These are phyloP conservation scores for Antennarius maculatus DNA, from an alignment of 2,797 vertebrate genomes.

Conservation along the genomic window DNA sequence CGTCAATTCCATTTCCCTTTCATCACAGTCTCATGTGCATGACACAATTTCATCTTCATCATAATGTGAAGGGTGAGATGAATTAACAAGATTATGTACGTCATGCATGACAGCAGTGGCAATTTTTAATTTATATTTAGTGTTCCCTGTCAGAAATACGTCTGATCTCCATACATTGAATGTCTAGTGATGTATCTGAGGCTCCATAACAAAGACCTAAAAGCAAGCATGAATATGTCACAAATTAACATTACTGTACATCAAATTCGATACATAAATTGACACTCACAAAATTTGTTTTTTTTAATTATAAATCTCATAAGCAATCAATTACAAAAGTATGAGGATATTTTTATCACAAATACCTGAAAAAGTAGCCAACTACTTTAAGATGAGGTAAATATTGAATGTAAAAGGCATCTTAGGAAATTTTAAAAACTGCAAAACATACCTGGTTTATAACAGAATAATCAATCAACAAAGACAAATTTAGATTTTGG, in stretches of 20 bases:
- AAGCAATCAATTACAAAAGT: constrained; percentile 30
- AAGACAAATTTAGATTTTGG: neutral
- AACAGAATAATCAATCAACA: constrained; percentile 1
- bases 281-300: constrained; percentile 25
- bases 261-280: constrained; percentile 32
- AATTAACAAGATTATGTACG: constrained; percentile 7
- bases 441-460: neutral
- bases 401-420: constrained; percentile 28
- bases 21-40: constrained; percentile 5
- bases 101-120: constrained; percentile 33
- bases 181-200: constrained; percentile 29
- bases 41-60: neutral
- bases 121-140: constrained; percentile 15
- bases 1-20: constrained; percentile 6
- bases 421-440: constrained; percentile 10
- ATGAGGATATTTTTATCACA: constrained; percentile 8
- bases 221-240: constrained; percentile 30
- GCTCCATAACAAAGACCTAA: neutral
- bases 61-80: neutral
- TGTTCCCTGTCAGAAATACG: constrained; percentile 19
- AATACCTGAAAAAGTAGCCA: constrained; percentile 11
- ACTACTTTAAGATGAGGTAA: constrained; percentile 15
- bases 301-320: constrained; percentile 41
- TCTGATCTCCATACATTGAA: constrained; percentile 10
- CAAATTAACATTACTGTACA: constrained; percentile 15